Conservation (phyloP, 2,797 vertebrate genomes). For the Trachurus trachurus region DNA sequence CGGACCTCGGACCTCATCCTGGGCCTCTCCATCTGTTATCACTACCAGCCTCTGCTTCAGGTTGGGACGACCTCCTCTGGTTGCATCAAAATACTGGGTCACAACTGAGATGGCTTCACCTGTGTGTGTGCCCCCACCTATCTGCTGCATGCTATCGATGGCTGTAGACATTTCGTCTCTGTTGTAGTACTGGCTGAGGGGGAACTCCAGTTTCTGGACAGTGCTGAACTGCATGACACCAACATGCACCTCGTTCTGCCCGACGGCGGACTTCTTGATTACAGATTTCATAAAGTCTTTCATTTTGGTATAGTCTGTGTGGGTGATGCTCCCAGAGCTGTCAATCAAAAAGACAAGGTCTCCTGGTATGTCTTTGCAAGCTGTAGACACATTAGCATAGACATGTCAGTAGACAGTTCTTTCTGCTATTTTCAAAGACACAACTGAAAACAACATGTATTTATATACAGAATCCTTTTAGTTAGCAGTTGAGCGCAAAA, state of each 20-base stretch:
- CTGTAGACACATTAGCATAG: slow-evolving; percentile 69
- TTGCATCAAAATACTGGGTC: slow-evolving; percentile 61
- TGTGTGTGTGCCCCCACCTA: slow-evolving; percentile 75
- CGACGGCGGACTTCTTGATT: slow-evolving; percentile 80
- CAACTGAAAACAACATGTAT: neutral
- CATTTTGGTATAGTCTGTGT: slow-evolving; percentile 79
- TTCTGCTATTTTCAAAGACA: neutral
- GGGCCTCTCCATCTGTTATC: slow-evolving; percentile 88
- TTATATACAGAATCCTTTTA: neutral
- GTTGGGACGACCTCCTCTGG: slow-evolving; percentile 68
- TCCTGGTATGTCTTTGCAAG: slow-evolving; percentile 82
- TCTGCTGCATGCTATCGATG: slow-evolving; percentile 70
- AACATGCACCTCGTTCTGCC: slow-evolving; percentile 81
- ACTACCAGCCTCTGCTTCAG: slow-evolving; percentile 87
- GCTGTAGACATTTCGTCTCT: slow-evolving; percentile 58
- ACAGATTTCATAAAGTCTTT: slow-evolving; percentile 85
- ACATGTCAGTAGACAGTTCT: slow-evolving; percentile 10
- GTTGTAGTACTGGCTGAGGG: slow-evolving; percentile 73
- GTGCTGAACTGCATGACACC: slow-evolving; percentile 89
- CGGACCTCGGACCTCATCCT: slow-evolving; percentile 82
- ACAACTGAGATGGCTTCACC: slow-evolving; percentile 82
- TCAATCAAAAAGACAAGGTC: slow-evolving; percentile 89
- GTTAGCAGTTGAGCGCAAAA: neutral
- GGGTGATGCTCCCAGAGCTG: slow-evolving; percentile 84
- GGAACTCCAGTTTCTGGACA: slow-evolving; percentile 73